Evolutionary conservation across 2,113 vertebrate genomes (phyloP), one percentile per base, ranked within the genome.

Genomic region (Tupaia tana): DNA sequence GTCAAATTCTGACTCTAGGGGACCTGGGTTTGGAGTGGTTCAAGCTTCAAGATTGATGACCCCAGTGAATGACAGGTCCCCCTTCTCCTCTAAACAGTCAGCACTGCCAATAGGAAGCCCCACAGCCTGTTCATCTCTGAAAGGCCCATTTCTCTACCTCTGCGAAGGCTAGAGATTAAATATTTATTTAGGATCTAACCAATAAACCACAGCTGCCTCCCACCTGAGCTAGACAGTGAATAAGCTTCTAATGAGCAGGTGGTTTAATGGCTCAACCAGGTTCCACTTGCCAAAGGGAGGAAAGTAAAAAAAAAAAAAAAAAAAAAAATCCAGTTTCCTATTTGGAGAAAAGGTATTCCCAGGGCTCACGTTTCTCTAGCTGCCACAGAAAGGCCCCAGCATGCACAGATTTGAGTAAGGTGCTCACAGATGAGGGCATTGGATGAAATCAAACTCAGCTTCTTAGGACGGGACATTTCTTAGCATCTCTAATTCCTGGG

Each of bases 1-100:
- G 94, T 97, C 97, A 97, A 90, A 89, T 96, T 96, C 93, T 85
- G 93, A 95, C 96, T 96, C 95, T 70, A 79, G 96, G 96, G 91
- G 56, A 78, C 70, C 80, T 70, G 59, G 10, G 83, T 83, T 96
- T 7, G 0, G 67, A 94, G 80, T 88, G 86, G 70, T 78, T 78
- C 4, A 1, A 70, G 83, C 83, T 93, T 95, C n/a, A 87, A 70
- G 94, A 97, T 86, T 80, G 94, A 95, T 96, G 95, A 89, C 69
- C 25, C 2, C 3, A 63, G 74, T 94, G 96, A 96, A 91, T 86
- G 95, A 93, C 92, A 92, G 59, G 71, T 70, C 74, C 52, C 92
- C 59, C 66, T 61, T 80, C 63, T 94, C 81, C 74, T 81, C 52
- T 87, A 52, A 93, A 95, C 63, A 95, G 75, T 43, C 0, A 0